These are phyloP conservation scores for Dicrurus megarhynchus DNA, from an alignment of 2,113 vertebrate species.

Conservation along the genomic window DNA sequence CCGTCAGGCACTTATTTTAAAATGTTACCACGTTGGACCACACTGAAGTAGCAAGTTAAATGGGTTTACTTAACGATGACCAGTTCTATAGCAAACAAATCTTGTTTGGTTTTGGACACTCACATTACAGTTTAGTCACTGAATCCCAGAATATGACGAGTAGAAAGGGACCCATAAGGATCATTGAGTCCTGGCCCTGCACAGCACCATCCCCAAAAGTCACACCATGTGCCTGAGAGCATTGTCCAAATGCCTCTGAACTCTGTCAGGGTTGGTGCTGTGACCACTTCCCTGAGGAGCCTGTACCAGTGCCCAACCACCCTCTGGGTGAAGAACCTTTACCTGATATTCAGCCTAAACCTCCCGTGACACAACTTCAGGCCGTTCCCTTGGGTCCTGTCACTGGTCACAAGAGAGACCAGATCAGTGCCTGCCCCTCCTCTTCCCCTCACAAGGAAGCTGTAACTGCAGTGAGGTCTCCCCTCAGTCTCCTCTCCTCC, in stretches of 20 bases:
- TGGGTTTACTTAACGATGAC: not conserved
- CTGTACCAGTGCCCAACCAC: fast-evolving
- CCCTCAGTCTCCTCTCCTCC: not conserved
- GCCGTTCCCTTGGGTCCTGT: fast-evolving
- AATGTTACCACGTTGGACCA: not conserved
- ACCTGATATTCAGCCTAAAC: not conserved
- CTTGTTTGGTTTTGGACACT: not conserved
- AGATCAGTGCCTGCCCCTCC: not conserved
- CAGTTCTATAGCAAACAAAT: not conserved
- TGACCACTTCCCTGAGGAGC: fast-evolving
- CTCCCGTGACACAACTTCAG: not conserved
- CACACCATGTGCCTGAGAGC: too few species aligned
- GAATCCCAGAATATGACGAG: not conserved
- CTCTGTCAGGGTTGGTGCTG: not conserved
- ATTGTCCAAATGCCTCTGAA: fast-evolving
- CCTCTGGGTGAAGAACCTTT: not conserved
- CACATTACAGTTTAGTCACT: not conserved
- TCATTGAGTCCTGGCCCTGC: not conserved
- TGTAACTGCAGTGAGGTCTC: not conserved
- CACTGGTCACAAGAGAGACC: fast-evolving
- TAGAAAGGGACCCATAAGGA: not conserved
- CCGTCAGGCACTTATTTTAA: not conserved
- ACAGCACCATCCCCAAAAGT: not conserved
- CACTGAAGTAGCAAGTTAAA: not conserved
- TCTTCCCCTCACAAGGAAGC: fast-evolving